A percentile compares a stretch with the other conserved stretches of the same genome.
Evolutionary conservation across 2,797 vertebrate genomes (phyloP).

Genomic region (Neosilurus hyrtlii): DNA sequence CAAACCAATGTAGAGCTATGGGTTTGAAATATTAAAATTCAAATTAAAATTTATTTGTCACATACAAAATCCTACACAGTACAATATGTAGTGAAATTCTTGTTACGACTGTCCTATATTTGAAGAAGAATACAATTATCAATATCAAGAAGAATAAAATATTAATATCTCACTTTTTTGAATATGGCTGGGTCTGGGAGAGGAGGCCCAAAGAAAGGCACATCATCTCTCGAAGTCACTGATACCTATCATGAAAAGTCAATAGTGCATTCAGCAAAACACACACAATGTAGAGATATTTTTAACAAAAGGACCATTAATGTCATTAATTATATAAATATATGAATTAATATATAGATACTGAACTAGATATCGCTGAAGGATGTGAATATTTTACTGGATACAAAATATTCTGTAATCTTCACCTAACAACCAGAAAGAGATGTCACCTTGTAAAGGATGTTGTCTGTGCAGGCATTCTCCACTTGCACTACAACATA

Average conservation of each 20-base stretch:
- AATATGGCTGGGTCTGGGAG: slow-evolving; percentile 90
- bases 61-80: too few relatives aligned
- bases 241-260: slow-evolving; percentile 77
- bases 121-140: too few relatives aligned
- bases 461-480: slow-evolving; percentile 74
- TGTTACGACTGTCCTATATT: too few relatives aligned
- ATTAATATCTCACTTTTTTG: slow-evolving; percentile 77
- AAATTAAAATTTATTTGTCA: too few relatives aligned
- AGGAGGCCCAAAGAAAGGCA: slow-evolving; percentile 91
- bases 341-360: background rate
- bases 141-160: too few relatives aligned
- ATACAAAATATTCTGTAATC: background rate
- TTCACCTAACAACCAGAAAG: background rate
- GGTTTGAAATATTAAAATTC: background rate
- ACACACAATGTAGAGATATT: background rate
- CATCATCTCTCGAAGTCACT: slow-evolving; percentile 89
- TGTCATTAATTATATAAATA: background rate
- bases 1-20: background rate
- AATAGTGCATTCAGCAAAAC: background rate
- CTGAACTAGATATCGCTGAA: background rate
- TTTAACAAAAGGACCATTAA: background rate
- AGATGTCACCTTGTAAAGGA: slow-evolving; percentile 85
- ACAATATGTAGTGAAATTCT: too few relatives aligned
- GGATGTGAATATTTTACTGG: background rate
- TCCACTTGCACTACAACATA: slow-evolving; percentile 94